Evolutionary conservation across 2,888 invertebrate species (phyloP), one percentile per base, ranked within the genome.

Genomic region (Cantharis nigra): DNA sequence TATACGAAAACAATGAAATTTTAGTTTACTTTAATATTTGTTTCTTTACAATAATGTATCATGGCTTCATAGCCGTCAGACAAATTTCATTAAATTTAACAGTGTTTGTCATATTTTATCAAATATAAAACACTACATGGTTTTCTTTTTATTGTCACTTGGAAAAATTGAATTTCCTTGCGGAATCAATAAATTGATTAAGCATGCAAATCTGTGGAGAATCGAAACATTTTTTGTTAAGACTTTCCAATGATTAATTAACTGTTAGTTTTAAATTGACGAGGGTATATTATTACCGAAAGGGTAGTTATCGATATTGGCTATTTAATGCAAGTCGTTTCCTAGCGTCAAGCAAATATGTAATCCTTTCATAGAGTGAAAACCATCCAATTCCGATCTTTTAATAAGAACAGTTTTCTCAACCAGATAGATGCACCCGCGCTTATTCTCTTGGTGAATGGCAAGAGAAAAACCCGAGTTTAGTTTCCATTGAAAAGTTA

Each of bases 11-110:
- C 70, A 28, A 70, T 74, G 64, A 75, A 65, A 70, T 63, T 73
- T 73, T 69, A 33, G 69, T 74, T 75, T 70, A 30, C 28, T 74
- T 74, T 64, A 70, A 63, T 74, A 63, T 74, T 69, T 74, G 63
- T 70, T 62, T 74, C 62, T 74, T 74, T 62, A 20, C 62, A 67
- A 67, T 23, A 67, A 49, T 49, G 49, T 49, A 49, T 49, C 49
- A 49, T 49, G n/a, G 49, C 49, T 49, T 49, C 49, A 49, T 49
- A 49, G 49, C n/a, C n/a, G 49, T 49, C 49, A 49, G 49, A 49
- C 49, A 49, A 49, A 49, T 49, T 49, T 49, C 49, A 49, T 49
- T 49, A 49, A 49, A 49, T 49, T 49, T 49, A 49, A 49, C 49
- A 49, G 49, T 49, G 49, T 49, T 49, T 49, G 49, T 49, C 49